Conservation (phyloP, 2,888 invertebrate species). For the Vannuccia rotundouncinata region DNA sequence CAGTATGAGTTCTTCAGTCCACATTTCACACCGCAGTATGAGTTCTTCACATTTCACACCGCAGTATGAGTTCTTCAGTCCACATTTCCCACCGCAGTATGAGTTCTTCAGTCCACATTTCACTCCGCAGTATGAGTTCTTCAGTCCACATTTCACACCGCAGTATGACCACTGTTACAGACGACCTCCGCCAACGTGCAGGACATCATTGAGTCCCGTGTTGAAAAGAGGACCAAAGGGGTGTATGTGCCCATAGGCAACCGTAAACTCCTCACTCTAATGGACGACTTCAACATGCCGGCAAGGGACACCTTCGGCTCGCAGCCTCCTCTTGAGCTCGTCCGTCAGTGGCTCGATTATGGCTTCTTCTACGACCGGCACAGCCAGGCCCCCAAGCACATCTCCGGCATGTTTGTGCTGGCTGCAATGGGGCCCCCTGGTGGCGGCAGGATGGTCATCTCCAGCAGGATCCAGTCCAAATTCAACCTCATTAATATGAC, state of each 20-base stretch:
- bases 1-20: no score
- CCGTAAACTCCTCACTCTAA: slow-evolving; percentile 74
- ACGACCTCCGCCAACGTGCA: slow-evolving; percentile 77
- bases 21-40: no score
- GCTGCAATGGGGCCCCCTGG: slow-evolving; percentile 57
- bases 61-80: no score
- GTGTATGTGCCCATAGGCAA: slow-evolving; percentile 71
- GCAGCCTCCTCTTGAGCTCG: slow-evolving; percentile 76
- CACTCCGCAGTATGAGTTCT: no score
- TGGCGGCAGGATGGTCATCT: slow-evolving; percentile 56
- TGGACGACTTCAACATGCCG: slow-evolving; percentile 90
- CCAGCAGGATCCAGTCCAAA: slow-evolving; percentile 54
- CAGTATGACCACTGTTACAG: no score
- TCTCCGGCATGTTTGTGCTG: slow-evolving; percentile 59
- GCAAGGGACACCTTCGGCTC: slow-evolving; percentile 79
- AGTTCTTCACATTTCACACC: no score
- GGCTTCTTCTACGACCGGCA: slow-evolving; percentile 79
- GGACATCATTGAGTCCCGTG: slow-evolving; percentile 74
- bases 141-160: no score
- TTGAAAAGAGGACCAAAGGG: slow-evolving; percentile 79
- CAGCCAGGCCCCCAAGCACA: slow-evolving; percentile 61
- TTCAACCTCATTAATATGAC: slow-evolving; percentile 60
- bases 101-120: no score
- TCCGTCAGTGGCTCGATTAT: slow-evolving; percentile 78
- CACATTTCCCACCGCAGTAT: no score